These are phyloP conservation scores for Nematopogon swammerdamellus DNA, from an alignment of 2,888 invertebrate species.

Conservation along the genomic window DNA sequence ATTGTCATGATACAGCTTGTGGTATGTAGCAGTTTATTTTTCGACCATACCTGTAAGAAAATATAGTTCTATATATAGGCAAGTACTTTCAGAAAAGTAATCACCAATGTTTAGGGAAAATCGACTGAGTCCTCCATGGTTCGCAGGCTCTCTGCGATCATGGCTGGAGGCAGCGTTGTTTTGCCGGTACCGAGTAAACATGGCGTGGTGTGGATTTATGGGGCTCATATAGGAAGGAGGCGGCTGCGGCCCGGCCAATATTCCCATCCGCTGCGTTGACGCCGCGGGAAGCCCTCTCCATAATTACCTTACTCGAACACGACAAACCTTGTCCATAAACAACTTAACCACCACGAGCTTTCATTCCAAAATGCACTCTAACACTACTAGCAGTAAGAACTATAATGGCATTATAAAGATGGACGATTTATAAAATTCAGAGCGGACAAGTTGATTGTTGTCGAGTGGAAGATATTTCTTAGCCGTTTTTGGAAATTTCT, in stretches of 20 bases:
- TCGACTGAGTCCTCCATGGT: no score
- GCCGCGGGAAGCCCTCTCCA: not conserved
- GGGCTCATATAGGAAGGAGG: not conserved
- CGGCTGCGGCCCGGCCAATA: not conserved
- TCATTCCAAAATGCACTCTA: not conserved
- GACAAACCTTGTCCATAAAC: not conserved
- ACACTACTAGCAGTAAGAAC: not conserved
- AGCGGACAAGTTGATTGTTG: not conserved
- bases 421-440: not conserved
- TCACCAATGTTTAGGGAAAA: no score
- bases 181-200: no score
- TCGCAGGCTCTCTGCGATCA: no score
- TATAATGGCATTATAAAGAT: not conserved
- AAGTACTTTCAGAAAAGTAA: no score
- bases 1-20: no score
- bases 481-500: not conserved
- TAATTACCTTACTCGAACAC: not conserved
- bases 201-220: not conserved
- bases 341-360: not conserved
- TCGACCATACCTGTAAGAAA: no score
- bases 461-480: not conserved
- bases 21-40: no score
- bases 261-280: not conserved
- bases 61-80: no score
- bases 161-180: no score